These are phyloP conservation scores for Adelges cooleyi DNA, from an alignment of 1,140 invertebrate species.

Conservation along the genomic window DNA sequence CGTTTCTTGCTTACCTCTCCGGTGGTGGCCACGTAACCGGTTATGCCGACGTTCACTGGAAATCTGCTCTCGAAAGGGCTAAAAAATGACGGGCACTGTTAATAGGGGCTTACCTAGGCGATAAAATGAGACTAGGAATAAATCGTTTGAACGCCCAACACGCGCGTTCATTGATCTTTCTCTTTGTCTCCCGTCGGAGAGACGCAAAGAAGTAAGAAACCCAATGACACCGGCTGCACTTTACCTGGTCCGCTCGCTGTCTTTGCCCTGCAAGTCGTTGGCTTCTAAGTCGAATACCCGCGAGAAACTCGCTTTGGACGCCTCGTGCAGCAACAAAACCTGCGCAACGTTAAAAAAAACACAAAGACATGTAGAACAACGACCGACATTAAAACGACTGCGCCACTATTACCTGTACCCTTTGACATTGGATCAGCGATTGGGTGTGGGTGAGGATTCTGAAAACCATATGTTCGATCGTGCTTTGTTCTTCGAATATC, in stretches of 20 bases:
- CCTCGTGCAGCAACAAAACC: constrained; percentile 78
- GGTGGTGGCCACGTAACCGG: constrained; percentile 89
- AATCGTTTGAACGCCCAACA: background rate
- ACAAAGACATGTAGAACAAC: no score
- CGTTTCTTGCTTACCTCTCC: constrained; percentile 63
- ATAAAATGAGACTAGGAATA: constrained; percentile 6
- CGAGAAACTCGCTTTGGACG: constrained; percentile 73
- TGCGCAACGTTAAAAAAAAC: constrained; percentile 37
- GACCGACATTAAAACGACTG: no score
- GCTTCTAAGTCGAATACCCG: constrained; percentile 85
- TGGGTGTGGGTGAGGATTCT: constrained; percentile 90
- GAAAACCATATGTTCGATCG: constrained; percentile 87
- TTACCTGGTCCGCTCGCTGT: constrained; percentile 58
- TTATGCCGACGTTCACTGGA: constrained; percentile 93
- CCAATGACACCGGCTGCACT: background rate
- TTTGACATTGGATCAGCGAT: constrained; percentile 83
- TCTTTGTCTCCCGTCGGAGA: background rate
- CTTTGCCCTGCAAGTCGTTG: constrained; percentile 59
- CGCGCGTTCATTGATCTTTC: background rate
- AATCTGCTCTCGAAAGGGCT: constrained; percentile 83
- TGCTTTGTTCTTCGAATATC: constrained; percentile 95
- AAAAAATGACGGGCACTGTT: constrained; percentile 35
- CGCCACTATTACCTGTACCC: constrained; percentile 60
- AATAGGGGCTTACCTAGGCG: constrained; percentile 5
- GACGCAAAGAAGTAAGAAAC: background rate